These are phyloP conservation scores for Pristionchus japonicus DNA, from an alignment of 2,888 invertebrate species.

Conservation along the genomic window DNA sequence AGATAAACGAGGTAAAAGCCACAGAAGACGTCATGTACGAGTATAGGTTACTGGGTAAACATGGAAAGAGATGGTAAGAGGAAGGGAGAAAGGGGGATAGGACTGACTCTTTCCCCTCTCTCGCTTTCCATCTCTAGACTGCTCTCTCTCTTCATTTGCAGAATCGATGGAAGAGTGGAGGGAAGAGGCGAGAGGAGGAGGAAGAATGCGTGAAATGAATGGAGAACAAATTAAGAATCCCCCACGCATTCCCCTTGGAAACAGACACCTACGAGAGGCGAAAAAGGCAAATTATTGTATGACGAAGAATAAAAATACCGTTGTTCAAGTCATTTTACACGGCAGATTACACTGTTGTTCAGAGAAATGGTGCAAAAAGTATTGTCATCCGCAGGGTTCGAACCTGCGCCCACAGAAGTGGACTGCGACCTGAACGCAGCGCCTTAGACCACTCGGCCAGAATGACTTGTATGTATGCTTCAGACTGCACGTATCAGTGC, in stretches of 20 bases:
- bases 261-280: background rate
- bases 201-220: constrained; percentile 8
- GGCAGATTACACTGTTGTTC: background rate
- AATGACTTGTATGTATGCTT: constrained; percentile 56
- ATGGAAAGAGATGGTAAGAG: background rate
- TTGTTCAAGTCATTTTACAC: too few relatives aligned
- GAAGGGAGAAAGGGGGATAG: background rate
- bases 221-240: background rate
- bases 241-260: background rate
- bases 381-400: constrained; percentile 63
- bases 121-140: background rate
- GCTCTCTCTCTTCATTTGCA: constrained; percentile 18
- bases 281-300: background rate
- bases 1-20: background rate
- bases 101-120: background rate
- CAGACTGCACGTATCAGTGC: background rate
- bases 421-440: constrained; percentile 86
- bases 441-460: constrained; percentile 87
- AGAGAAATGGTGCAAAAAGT: background rate
- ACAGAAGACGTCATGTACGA: background rate
- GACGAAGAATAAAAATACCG: background rate
- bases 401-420: constrained; percentile 70
- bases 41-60: constrained; percentile 17
- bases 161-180: constrained; percentile 15
- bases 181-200: background rate